These are phyloP conservation scores for Neolamprologus sp. DNA, from an alignment of 2,113 vertebrate genomes.

Conservation along the genomic window DNA sequence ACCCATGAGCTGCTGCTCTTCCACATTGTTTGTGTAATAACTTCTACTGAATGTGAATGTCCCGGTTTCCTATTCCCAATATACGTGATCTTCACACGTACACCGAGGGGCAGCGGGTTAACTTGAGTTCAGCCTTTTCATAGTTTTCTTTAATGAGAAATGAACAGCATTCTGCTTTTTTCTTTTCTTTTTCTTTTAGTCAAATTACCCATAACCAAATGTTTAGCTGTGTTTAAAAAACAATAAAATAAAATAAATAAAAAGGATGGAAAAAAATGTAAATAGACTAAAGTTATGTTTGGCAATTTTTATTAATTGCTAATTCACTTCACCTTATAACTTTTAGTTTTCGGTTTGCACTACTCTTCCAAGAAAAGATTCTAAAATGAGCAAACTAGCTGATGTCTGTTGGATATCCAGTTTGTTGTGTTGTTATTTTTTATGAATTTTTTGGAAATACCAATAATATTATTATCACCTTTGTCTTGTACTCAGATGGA, in stretches of 20 bases:
- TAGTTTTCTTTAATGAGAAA: conserved; percentile 19
- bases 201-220: conserved; percentile 49
- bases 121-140: conserved; percentile 51
- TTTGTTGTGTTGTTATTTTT: conserved; percentile 58
- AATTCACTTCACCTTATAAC: conserved; percentile 40
- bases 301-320: conserved; percentile 54
- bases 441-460: conserved; percentile 47
- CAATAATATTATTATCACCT: conserved; percentile 50
- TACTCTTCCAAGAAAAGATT: conserved; percentile 56
- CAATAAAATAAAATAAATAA: conserved; percentile 10
- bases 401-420: conserved; percentile 58
- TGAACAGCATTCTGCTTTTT: conserved; percentile 9
- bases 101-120: neutral
- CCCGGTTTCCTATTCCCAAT: neutral
- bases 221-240: conserved; percentile 50
- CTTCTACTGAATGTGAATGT: conserved; percentile 60
- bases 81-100: conserved; percentile 19
- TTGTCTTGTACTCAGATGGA: conserved; percentile 59
- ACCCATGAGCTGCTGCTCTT: conserved; percentile 32
- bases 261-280: conserved; percentile 47
- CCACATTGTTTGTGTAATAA: conserved; percentile 35
- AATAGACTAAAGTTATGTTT: conserved; percentile 56
- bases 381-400: conserved; percentile 47
- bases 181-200: neutral
- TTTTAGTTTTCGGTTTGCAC: conserved; percentile 51